Evolutionary conservation across 2,113 vertebrate species (phyloP).

Genomic region (Cichladusa arquata): DNA sequence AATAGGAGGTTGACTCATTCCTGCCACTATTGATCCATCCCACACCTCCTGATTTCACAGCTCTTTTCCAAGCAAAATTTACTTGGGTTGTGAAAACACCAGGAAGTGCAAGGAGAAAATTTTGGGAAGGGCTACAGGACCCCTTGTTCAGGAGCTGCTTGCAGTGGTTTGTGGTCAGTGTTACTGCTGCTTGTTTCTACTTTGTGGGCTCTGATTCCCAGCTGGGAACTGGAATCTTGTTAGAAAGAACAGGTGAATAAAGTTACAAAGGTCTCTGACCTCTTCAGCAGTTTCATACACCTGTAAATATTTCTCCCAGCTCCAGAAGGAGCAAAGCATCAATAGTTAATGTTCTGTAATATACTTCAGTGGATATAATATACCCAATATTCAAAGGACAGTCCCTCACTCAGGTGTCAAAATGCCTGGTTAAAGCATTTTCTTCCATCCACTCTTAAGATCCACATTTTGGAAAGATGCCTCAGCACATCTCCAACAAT

Average conservation of each 20-base stretch:
- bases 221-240: background rate
- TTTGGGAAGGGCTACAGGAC: background rate
- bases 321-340: slow-evolving; percentile 12
- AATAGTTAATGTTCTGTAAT: background rate
- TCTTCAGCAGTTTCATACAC: background rate
- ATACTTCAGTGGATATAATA: background rate
- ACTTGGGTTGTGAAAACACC: background rate
- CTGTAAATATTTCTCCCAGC: background rate
- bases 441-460: background rate
- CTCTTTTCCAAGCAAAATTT: background rate
- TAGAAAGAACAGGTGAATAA: background rate
- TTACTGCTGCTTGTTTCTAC: background rate
- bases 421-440: slow-evolving; percentile 56
- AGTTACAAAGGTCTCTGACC: slow-evolving; percentile 17
- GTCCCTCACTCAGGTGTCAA: slow-evolving; percentile 30
- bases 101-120: background rate
- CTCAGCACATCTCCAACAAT: slow-evolving; percentile 40
- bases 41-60: background rate
- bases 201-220: background rate
- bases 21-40: background rate
- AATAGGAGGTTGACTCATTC: background rate
- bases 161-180: background rate
- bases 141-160: background rate
- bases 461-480: slow-evolving; percentile 41
- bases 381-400: background rate